phyloP scores from a whole-genome alignment of 2,888 invertebrate genomes.

The Griposia aprilina region DNA sequence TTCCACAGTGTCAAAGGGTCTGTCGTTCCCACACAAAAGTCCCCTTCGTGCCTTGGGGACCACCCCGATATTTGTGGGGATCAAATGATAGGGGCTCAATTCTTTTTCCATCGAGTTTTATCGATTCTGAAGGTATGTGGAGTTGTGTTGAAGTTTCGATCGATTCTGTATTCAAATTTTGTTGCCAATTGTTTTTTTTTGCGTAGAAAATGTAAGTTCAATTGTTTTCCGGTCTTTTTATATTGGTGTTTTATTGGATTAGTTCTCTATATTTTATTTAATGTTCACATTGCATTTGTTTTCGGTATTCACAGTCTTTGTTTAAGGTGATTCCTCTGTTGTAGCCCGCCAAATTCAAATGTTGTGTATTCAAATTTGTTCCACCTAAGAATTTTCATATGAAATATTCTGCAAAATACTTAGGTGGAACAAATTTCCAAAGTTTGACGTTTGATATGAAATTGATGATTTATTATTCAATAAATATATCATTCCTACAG shows the following conservation, averaged over 20 bases:
- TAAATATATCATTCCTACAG: no score
- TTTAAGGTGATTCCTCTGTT: no score
- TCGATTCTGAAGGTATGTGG: slow-evolving; percentile 16
- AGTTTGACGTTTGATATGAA: no score
- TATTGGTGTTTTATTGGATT: slow-evolving; percentile 19
- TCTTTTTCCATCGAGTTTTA: slow-evolving; percentile 62
- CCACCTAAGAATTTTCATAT: no score
- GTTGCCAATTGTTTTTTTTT: slow-evolving; percentile 32
- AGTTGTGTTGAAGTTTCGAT: slow-evolving; percentile 34
- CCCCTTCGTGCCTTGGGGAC: slow-evolving; percentile 68
- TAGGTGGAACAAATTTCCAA: no score
- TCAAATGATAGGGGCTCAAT: slow-evolving; percentile 70
- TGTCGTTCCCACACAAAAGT: slow-evolving; percentile 51
- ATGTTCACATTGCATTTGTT: slow-evolving; percentile 1
- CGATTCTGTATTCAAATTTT: slow-evolving; percentile 44
- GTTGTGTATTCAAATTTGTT: no score
- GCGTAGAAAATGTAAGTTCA: background rate
- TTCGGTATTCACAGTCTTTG: background rate
- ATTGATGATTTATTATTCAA: no score
- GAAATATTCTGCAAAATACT: no score
- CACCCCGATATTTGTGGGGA: slow-evolving; percentile 69
- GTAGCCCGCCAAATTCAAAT: no score
- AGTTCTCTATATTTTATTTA: background rate
- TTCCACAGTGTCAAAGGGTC: slow-evolving; percentile 35
- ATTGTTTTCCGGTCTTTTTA: slow-evolving; percentile 10